phyloP scores from a whole-genome alignment of 2,113 vertebrate genomes.

The Stercorarius parasiticus region DNA sequence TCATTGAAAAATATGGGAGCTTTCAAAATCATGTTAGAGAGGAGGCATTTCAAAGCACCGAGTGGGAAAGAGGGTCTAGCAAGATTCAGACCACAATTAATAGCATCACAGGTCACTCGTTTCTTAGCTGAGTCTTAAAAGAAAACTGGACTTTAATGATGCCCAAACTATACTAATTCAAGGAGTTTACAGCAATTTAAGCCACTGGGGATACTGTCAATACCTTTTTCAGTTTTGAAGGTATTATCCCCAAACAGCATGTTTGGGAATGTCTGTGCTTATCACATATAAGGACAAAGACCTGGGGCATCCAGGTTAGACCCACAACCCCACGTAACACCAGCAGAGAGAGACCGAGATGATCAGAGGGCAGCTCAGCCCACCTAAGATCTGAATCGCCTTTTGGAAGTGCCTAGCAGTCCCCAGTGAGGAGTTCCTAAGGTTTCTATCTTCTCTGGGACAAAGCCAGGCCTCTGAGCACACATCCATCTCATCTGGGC shows the following conservation, averaged over 20 bases:
- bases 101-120: background rate
- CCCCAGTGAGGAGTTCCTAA: background rate
- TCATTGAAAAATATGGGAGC: background rate
- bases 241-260: background rate
- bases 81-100: background rate
- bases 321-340: accelerated
- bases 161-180: background rate
- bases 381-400: background rate
- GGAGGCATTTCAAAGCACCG: background rate
- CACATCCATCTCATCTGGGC: background rate
- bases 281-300: background rate
- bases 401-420: accelerated
- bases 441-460: background rate
- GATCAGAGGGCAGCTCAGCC: background rate
- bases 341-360: background rate
- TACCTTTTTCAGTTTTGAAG: background rate
- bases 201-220: background rate
- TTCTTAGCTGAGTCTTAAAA: background rate
- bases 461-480: background rate
- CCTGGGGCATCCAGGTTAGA: background rate
- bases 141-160: background rate
- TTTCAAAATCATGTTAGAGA: background rate
- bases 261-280: background rate
- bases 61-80: background rate
- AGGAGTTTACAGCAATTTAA: background rate